Base-by-base conservation (phyloP, 2,113 vertebrate species). In the Cryptomyrus ogoouensis region DNA sequence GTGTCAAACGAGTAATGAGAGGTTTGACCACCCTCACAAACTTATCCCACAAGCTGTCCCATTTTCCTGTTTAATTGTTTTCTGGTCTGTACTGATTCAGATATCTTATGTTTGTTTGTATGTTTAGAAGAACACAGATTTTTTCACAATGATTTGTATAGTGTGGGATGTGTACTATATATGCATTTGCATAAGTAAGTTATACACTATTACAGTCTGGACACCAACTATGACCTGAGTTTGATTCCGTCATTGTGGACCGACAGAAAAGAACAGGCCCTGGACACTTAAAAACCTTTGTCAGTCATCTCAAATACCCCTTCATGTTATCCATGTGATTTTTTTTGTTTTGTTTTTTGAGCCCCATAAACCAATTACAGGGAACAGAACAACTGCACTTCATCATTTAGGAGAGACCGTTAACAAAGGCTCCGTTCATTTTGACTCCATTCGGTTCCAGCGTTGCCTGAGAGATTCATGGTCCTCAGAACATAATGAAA, bases 311-410 rank as follows among this genome's bases (percentile, higher is more conserved):
- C 46, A 89, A 5, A 19, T 42, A 17, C 56, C 31, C 47, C 19
- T 47, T 35, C 17, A 35, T 80, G 56, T 49, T 47, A 89, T 80
- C 47, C 53, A 21, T 17, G n/a, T n/a, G 27, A 6, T 77, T 49
- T 52, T 87, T 87, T 87, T 39, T 7, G 39, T 44, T 74, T 47
- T 53, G 89, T 19, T 58, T 46, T n/a, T 62, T 24, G 56, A 27
- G 15, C 53, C 27, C 86, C 27, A 88, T 88, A 80, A 90, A 77
- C 56, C 66, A 88, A 44, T 87, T 80, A 88, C 21, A 47, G 47
- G 19, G 27, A 53, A 27, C 85, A 42, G n/a, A 39, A n/a, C 35
- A 87, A 85, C 39, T 70, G 84, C 27, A 74, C 46, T 90, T 87
- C 44, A 44, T 88, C 62, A 88, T 80, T 74, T 90, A 24, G 56